Percentiles rank a stretch among this genome's conserved stretches.
Evolutionary conservation across 1,140 invertebrate genomes (phyloP).

Genomic region (Gyrodactylus salaris): DNA sequence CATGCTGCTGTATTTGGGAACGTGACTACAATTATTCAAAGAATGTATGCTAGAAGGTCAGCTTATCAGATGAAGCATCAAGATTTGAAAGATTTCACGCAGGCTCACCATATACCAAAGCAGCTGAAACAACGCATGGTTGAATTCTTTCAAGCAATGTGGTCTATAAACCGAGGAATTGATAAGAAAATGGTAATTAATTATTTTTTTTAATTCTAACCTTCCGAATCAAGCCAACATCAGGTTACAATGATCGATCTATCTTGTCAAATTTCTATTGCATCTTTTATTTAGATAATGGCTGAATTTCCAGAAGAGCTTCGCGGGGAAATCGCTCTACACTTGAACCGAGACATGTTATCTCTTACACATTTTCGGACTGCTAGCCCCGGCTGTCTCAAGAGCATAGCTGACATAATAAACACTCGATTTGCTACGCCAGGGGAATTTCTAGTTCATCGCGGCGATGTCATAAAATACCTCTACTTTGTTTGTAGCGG

Average conservation of each 20-base stretch:
- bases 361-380: constrained; percentile 64
- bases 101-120: constrained; percentile 17
- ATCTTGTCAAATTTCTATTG: neutral
- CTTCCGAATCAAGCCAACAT: no score
- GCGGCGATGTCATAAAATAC: constrained; percentile 17
- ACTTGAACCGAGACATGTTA: constrained; percentile 65
- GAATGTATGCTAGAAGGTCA: constrained; percentile 18
- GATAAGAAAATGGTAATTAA: constrained; percentile 15
- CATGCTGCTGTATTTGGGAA: constrained; percentile 21
- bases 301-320: constrained; percentile 82
- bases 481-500: constrained; percentile 18
- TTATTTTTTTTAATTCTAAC: neutral
- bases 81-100: constrained; percentile 20
- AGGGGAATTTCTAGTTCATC: constrained; percentile 16
- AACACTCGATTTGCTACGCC: constrained; percentile 16
- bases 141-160: constrained; percentile 18
- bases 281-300: constrained; percentile 32
- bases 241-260: no score
- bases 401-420: constrained; percentile 14
- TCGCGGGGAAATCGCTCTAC: constrained; percentile 64
- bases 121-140: constrained; percentile 17
- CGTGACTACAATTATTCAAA: constrained; percentile 20
- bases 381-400: constrained; percentile 22
- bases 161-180: constrained; percentile 18
- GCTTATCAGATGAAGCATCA: constrained; percentile 19